Percentiles rank a stretch among this genome's conserved stretches.
Conservation (phyloP, 2,113 vertebrate genomes). For the Aegithalos caudatus region DNA sequence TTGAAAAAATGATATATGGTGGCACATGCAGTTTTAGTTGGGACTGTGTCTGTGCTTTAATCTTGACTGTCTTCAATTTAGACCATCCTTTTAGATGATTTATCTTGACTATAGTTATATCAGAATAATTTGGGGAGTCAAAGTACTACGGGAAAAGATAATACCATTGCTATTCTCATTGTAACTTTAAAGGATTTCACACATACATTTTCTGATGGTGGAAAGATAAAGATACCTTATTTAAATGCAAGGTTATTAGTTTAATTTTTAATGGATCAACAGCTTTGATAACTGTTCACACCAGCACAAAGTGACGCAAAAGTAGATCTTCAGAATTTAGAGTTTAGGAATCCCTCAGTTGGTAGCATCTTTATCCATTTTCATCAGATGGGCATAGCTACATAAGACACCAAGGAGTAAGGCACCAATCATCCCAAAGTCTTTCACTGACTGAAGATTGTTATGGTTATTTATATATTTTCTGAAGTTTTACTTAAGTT, state of each 20-base stretch:
- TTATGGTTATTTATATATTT: background rate
- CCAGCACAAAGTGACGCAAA: background rate
- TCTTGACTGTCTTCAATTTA: background rate
- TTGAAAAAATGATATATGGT: conserved; percentile 14
- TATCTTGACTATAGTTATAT: background rate
- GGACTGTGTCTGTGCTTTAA: background rate
- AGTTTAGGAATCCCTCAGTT: background rate
- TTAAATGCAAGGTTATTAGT: background rate
- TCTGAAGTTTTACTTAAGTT: background rate
- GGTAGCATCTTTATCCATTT: background rate
- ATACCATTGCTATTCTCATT: background rate
- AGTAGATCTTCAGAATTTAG: background rate
- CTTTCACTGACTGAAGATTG: background rate
- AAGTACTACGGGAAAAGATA: background rate
- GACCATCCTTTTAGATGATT: background rate
- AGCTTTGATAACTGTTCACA: background rate
- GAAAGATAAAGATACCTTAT: background rate
- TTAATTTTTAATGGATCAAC: background rate
- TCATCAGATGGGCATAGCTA: background rate
- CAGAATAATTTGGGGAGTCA: background rate
- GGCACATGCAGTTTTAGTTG: background rate
- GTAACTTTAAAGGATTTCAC: background rate
- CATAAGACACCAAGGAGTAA: background rate
- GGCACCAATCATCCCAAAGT: background rate
- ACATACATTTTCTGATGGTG: background rate